Conservation (phyloP, 2,113 vertebrate genomes). For the Pterocles burchelli region DNA sequence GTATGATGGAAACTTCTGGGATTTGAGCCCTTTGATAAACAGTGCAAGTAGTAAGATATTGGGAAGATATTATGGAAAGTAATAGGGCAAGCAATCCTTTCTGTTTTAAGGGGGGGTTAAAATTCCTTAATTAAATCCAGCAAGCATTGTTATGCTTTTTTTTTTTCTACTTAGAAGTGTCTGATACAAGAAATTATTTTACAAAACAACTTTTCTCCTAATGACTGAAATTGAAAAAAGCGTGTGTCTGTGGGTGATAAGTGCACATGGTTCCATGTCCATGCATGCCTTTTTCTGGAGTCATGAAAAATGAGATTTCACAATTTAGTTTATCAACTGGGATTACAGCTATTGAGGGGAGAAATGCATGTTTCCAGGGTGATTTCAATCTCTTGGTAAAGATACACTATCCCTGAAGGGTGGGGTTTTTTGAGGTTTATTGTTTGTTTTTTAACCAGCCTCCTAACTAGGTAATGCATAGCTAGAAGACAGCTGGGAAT, state of each 20-base stretch:
- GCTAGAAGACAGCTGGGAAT: not conserved
- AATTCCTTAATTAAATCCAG: not conserved
- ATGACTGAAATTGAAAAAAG: not conserved
- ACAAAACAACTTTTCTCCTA: not conserved
- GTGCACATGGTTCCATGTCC: not conserved
- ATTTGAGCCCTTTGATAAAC: not conserved
- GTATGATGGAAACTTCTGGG: not conserved
- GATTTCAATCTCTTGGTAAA: not conserved
- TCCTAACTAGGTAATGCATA: not conserved
- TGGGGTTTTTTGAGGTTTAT: not conserved
- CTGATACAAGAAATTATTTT: not conserved
- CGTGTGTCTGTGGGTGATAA: not conserved
- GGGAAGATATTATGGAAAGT: not conserved
- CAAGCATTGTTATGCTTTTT: not conserved
- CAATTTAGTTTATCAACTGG: not conserved
- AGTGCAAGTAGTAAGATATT: not conserved
- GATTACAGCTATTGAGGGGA: not conserved
- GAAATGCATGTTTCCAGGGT: not conserved
- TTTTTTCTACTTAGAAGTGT: not conserved
- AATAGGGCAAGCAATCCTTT: not conserved
- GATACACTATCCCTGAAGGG: not conserved
- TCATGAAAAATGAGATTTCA: not conserved
- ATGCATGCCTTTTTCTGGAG: not conserved
- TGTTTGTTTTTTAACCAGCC: not conserved
- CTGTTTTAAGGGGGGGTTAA: not conserved